These are phyloP conservation scores for Athalia circularis DNA, from an alignment of 2,888 invertebrate species.

Conservation along the genomic window DNA sequence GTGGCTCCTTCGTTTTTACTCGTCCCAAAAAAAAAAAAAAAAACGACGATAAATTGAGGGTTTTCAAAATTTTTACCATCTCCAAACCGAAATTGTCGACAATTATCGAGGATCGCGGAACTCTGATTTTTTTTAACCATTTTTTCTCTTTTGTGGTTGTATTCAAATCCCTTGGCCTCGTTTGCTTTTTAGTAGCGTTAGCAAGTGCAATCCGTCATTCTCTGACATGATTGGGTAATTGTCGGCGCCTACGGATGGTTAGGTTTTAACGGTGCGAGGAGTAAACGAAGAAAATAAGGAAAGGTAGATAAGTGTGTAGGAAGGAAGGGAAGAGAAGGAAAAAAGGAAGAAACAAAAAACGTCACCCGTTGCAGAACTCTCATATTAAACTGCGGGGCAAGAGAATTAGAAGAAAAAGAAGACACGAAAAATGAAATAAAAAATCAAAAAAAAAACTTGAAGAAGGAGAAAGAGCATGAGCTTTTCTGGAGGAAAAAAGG, in stretches of 20 bases:
- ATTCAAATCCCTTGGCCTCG: not conserved
- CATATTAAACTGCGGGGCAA: too few species aligned
- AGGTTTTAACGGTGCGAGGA: constrained; percentile 39
- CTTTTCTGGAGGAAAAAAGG: too few species aligned
- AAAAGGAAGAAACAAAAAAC: not conserved
- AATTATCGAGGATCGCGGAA: not conserved
- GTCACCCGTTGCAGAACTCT: too few species aligned
- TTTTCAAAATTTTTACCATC: too few species aligned
- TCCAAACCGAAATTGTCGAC: too few species aligned
- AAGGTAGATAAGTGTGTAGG: not conserved
- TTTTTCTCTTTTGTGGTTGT: not conserved
- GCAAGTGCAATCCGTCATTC: constrained; percentile 33
- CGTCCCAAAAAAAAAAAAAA: not conserved
- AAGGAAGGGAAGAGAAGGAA: not conserved
- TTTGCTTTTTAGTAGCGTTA: not conserved
- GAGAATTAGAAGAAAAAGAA: constrained; percentile 9
- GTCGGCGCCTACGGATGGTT: constrained; percentile 38
- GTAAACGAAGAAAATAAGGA: constrained; percentile 28
- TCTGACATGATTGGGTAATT: constrained; percentile 43
- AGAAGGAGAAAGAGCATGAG: constrained; percentile 1
- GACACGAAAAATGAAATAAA: constrained; percentile 21
- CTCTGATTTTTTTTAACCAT: not conserved
- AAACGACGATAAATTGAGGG: constrained; percentile 9
- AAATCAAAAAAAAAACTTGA: not conserved
- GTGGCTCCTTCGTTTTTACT: not conserved